Conservation (phyloP, 1,140 invertebrate genomes). For the Notospermus geniculatus region DNA sequence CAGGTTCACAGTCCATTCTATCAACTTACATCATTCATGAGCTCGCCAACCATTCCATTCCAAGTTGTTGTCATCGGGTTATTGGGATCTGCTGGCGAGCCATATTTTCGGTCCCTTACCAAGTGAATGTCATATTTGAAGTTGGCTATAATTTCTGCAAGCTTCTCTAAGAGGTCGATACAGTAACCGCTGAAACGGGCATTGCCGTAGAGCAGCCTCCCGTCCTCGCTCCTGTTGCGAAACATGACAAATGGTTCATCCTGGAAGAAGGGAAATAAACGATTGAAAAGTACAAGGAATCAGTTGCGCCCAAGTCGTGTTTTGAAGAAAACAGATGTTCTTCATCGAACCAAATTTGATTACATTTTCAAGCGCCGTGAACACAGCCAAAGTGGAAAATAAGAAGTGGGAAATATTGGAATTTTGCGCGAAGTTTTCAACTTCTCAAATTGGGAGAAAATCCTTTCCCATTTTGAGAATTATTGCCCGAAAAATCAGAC, state of each 20-base stretch:
- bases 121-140: constrained; percentile 87
- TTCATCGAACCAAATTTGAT: too few relatives aligned
- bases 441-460: too few relatives aligned
- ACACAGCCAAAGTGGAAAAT: too few relatives aligned
- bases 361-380: too few relatives aligned
- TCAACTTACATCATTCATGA: constrained; percentile 54
- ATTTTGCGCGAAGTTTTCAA: too few relatives aligned
- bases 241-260: constrained; percentile 25
- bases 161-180: constrained; percentile 27
- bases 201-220: constrained; percentile 12
- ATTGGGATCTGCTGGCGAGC: constrained; percentile 71
- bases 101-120: constrained; percentile 92
- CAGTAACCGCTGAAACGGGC: constrained; percentile 24
- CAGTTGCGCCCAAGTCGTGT: not conserved
- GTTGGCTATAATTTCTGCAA: constrained; percentile 60
- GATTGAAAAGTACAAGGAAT: not conserved
- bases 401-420: too few relatives aligned
- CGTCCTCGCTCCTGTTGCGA: not conserved
- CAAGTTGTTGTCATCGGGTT: constrained; percentile 49
- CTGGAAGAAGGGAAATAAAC: constrained; percentile 8
- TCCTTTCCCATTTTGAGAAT: too few relatives aligned
- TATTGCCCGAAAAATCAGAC: too few relatives aligned
- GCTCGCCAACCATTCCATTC: constrained; percentile 40
- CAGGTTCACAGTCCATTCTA: not conserved
- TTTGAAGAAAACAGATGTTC: constrained; percentile 1